Percentiles rank a stretch among this genome's conserved stretches.
These are phyloP conservation scores for Excalfactoria chinensis DNA, from an alignment of 2,113 vertebrate genomes.

Conservation along the genomic window DNA sequence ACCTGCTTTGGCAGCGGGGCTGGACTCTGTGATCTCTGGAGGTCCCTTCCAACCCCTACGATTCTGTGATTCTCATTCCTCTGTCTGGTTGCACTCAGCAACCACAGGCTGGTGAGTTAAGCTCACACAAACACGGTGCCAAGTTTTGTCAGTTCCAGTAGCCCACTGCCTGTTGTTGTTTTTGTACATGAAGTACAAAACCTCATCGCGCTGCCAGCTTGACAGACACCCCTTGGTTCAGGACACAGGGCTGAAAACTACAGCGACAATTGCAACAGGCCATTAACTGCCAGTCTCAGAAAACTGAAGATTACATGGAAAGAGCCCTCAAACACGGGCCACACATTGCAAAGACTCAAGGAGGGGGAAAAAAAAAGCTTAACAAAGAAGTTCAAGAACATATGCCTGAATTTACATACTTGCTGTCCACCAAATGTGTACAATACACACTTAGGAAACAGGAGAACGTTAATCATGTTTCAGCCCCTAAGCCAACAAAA, in stretches of 20 bases:
- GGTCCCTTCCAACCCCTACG: no score
- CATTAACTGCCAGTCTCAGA: not conserved
- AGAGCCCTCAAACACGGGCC: not conserved
- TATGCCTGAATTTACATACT: not conserved
- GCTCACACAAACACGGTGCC: not conserved
- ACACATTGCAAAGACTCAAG: not conserved
- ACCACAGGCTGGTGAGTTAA: not conserved
- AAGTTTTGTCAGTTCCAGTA: not conserved
- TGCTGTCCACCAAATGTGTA: not conserved
- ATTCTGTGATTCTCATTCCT: not conserved
- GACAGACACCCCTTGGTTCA: not conserved
- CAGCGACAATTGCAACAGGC: not conserved
- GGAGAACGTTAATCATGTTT: not conserved
- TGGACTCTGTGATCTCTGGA: no score
- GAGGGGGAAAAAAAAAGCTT: not conserved
- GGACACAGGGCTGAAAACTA: not conserved
- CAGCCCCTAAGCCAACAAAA: not conserved
- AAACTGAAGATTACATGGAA: not conserved
- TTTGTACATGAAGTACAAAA: not conserved
- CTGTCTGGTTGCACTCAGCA: not conserved
- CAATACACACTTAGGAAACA: rapidly evolving
- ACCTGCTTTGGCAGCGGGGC: no score
- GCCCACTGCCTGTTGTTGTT: not conserved
- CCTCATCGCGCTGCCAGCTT: not conserved
- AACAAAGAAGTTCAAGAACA: not conserved